Conservation (phyloP, 2,888 invertebrate species). For the Lepidochrysops patricia region DNA sequence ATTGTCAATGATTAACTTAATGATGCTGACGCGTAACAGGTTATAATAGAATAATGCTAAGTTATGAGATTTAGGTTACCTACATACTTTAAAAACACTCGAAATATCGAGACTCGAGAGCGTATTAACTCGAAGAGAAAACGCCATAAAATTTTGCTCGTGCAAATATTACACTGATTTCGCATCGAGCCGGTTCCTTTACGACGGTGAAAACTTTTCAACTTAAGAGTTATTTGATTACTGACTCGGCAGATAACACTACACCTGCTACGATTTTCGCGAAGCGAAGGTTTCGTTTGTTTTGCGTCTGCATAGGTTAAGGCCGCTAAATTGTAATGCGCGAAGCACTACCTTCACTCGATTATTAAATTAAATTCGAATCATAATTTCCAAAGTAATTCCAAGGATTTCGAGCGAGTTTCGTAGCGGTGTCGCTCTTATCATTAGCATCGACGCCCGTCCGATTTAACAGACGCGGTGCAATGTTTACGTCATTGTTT, state of each 20-base stretch:
- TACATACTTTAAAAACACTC: background rate
- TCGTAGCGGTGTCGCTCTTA: conserved; percentile 35
- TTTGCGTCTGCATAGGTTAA: conserved; percentile 42
- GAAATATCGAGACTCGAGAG: background rate
- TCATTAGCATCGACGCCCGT: conserved; percentile 50
- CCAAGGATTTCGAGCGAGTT: conserved; percentile 36
- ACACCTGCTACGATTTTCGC: background rate
- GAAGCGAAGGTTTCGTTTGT: background rate
- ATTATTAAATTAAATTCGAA: conserved; percentile 33
- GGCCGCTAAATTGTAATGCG: conserved; percentile 36
- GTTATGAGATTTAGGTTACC: background rate
- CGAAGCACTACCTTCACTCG: conserved; percentile 29
- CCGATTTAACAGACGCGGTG: conserved; percentile 57
- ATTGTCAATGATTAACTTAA: background rate
- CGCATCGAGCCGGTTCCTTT: conserved; percentile 51
- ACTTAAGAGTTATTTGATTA: background rate
- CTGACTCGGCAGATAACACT: background rate
- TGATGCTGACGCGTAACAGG: conserved; percentile 11
- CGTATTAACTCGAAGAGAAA: conserved; percentile 40
- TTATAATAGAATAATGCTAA: conserved; percentile 17
- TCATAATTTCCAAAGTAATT: conserved; percentile 28
- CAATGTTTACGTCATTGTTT: conserved; percentile 44
- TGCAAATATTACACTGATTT: conserved; percentile 59
- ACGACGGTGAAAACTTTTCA: conserved; percentile 52
- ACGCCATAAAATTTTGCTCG: conserved; percentile 45